A percentile compares a stretch with the other conserved stretches of the same genome.
Conservation (phyloP, 2,797 vertebrate genomes). For the Peromyscus melanophrys region DNA sequence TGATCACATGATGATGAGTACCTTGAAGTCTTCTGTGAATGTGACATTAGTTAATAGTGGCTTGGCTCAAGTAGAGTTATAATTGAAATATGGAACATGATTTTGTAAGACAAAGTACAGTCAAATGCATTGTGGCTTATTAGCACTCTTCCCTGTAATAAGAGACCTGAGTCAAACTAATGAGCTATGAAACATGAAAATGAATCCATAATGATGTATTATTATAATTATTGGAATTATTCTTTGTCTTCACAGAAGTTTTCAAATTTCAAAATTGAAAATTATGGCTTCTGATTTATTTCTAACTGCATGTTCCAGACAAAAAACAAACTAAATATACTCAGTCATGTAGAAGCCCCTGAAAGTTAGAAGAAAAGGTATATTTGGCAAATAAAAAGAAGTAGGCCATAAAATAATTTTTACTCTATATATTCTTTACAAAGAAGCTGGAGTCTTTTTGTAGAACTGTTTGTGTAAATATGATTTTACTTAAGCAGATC, state of each 20-base stretch:
- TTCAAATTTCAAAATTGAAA: conserved; percentile 32
- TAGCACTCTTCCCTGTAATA: background rate
- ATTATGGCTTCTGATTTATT: background rate
- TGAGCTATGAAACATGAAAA: background rate
- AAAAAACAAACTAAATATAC: background rate
- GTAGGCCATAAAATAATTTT: background rate
- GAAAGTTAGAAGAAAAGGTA: background rate
- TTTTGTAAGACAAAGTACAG: background rate
- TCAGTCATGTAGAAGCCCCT: background rate
- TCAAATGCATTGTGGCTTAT: background rate
- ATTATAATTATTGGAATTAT: background rate
- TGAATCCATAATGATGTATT: background rate
- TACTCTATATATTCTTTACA: background rate
- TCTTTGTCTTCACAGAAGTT: background rate
- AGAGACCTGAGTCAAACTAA: background rate
- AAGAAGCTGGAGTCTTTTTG: background rate
- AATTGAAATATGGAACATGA: background rate
- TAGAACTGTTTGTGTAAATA: background rate
- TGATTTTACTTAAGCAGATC: background rate
- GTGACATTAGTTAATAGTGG: background rate
- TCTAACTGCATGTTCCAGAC: background rate
- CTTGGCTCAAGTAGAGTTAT: background rate
- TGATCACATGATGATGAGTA: background rate
- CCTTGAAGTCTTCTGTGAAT: background rate
- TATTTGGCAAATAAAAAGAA: background rate